Conservation (phyloP, 2,797 vertebrate genomes). For the Dicrostonyx torquatus region DNA sequence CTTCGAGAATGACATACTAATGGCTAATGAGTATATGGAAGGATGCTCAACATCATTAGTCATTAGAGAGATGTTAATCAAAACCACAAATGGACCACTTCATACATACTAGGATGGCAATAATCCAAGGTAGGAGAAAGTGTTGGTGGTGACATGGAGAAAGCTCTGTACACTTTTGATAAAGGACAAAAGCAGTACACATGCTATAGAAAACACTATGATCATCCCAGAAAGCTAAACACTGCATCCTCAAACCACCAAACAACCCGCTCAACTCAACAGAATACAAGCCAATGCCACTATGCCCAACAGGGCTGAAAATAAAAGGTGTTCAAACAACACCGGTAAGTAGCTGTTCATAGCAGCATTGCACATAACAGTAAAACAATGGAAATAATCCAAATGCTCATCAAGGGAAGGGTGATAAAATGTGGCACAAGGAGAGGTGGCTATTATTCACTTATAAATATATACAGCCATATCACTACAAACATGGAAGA, state of each 20-base stretch:
- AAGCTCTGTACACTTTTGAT: neutral
- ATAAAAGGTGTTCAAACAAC: neutral
- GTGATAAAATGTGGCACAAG: neutral
- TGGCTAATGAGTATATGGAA: neutral
- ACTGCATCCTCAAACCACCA: neutral
- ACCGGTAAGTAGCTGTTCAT: fast-evolving
- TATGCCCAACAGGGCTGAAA: neutral
- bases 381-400: neutral
- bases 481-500: fast-evolving
- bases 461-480: neutral
- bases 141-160: neutral
- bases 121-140: neutral
- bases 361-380: neutral
- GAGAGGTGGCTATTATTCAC: neutral
- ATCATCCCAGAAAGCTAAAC: neutral
- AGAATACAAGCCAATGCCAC: neutral
- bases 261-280: neutral
- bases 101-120: neutral
- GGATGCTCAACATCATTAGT: neutral
- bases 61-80: slow-evolving; percentile 19
- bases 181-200: neutral
- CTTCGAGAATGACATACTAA: neutral
- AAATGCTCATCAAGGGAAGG: neutral
- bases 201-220: neutral
- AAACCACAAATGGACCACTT: neutral